A percentile compares a stretch with the other conserved stretches of the same genome.
phyloP scores from a whole-genome alignment of 2,888 invertebrate species.

The Idaea aversata region DNA sequence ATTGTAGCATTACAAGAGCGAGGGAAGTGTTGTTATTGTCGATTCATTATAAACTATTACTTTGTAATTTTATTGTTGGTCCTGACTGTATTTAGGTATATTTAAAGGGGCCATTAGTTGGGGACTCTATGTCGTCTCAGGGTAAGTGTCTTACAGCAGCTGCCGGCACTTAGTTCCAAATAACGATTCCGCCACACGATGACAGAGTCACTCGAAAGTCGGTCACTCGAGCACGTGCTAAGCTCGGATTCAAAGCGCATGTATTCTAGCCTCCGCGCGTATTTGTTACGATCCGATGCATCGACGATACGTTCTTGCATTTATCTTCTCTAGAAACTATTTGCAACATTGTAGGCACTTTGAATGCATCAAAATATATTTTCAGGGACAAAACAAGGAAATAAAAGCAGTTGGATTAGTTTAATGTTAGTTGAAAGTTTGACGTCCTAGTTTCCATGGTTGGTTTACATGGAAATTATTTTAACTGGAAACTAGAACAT shows the following conservation, averaged over 20 bases:
- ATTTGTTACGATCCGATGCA: slow-evolving; percentile 35
- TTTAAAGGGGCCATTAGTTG: slow-evolving; percentile 32
- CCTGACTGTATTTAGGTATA: slow-evolving; percentile 22
- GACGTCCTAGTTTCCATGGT: slow-evolving; percentile 10
- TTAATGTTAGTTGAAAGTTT: slow-evolving; percentile 15
- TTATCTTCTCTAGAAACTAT: slow-evolving; percentile 20
- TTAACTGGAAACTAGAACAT: not conserved
- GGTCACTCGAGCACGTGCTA: slow-evolving; percentile 47
- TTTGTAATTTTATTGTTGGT: slow-evolving; percentile 8
- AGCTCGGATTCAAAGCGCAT: slow-evolving; percentile 39
- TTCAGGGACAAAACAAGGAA: slow-evolving; percentile 17
- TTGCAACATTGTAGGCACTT: slow-evolving; percentile 17
- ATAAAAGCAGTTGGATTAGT: slow-evolving; percentile 20
- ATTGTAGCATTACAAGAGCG: no score
- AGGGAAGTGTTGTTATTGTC: no score
- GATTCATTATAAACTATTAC: no score
- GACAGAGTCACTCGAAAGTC: slow-evolving; percentile 39
- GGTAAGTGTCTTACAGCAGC: slow-evolving; percentile 36
- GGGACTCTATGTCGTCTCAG: slow-evolving; percentile 22
- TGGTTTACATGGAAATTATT: slow-evolving; percentile 13
- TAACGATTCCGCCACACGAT: slow-evolving; percentile 37
- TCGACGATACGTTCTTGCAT: slow-evolving; percentile 13
- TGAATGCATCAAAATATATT: slow-evolving; percentile 19
- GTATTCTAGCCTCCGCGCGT: slow-evolving; percentile 31
- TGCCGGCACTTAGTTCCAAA: slow-evolving; percentile 46